These are phyloP conservation scores for Lacerta viridis DNA, from an alignment of 2,797 vertebrate genomes.

Conservation along the genomic window DNA sequence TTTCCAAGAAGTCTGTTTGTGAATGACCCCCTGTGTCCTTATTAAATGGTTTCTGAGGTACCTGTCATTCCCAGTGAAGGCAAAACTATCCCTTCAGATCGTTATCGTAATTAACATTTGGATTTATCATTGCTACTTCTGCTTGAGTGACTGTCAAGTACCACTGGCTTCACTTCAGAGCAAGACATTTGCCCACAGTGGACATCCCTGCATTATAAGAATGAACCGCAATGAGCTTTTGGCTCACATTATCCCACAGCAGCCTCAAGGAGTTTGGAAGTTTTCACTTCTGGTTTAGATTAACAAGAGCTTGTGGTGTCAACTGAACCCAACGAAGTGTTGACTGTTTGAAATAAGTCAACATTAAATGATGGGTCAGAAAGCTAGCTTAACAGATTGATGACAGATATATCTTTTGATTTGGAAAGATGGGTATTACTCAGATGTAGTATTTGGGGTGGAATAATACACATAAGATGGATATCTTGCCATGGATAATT, in stretches of 20 bases:
- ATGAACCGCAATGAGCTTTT: not conserved
- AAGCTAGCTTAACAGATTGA: not conserved
- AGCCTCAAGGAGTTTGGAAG: not conserved
- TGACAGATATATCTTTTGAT: too few species aligned
- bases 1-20: constrained; percentile 3
- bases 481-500: too few species aligned
- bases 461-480: too few species aligned
- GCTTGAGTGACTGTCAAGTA: constrained; percentile 1
- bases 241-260: not conserved
- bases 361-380: not conserved
- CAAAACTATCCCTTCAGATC: constrained; percentile 44
- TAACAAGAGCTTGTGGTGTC: not conserved
- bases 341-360: not conserved
- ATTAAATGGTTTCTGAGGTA: constrained; percentile 38
- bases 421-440: too few species aligned
- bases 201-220: not conserved
- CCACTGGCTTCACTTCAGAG: not conserved
- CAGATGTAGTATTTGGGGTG: too few species aligned
- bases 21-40: not conserved
- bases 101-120: not conserved
- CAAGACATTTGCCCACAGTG: not conserved
- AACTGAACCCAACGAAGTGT: not conserved
- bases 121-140: constrained; percentile 36
- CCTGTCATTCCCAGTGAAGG: constrained; percentile 8
- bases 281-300: not conserved